Evolutionary conservation across 1,140 invertebrate genomes (phyloP), one percentile per base, ranked within the genome.

Genomic region (Scylla paramamosain): DNA sequence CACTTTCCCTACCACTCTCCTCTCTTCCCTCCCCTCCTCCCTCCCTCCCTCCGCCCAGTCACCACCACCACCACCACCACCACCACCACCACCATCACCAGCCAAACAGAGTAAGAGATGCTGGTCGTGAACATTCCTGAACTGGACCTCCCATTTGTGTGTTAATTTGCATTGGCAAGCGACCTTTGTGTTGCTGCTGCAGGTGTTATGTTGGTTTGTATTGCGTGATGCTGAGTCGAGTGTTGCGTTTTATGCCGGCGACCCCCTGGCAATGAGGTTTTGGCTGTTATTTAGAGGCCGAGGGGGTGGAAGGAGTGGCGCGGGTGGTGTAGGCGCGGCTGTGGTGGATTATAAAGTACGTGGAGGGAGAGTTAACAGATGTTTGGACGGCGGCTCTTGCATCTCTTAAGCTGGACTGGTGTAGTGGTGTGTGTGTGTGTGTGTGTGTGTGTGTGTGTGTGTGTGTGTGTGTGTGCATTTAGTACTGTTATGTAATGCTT

Each of bases 161-260:
- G 67, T 77, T 77, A 77, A 77, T 77, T 77, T 77, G 67, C 67
- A 77, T 77, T 77, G 67, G 20, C 20, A n/a, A 77, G 67, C n/a
- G 67, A 77, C 67, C 67, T 77, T 77, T 77, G 67, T 77, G 67
- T 77, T 77, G 67, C 67, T 59, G 52, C 52, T 12, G 67, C 67
- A 25, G 67, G 25, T 77, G 67, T 77, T 77, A 77, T n/a, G 67
- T 77, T 77, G 67, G 67, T 77, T 77, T 77, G 67, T 77, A 77
- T 77, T 77, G 67, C 67, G 67, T 77, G 67, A 77, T 77, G 67
- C 67, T 25, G 67, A 77, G 67, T 77, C 67, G 67, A 77, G 67
- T 77, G 67, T 77, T 77, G 67, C 67, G 20, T n/a, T n/a, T n/a
- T 77, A 25, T 77, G 67, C 67, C 8, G 20, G 12, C 67, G 52